A percentile compares a stretch with the other conserved stretches of the same genome.
Evolutionary conservation across 2,797 vertebrate genomes (phyloP).

Genomic region (Paguma larvata): DNA sequence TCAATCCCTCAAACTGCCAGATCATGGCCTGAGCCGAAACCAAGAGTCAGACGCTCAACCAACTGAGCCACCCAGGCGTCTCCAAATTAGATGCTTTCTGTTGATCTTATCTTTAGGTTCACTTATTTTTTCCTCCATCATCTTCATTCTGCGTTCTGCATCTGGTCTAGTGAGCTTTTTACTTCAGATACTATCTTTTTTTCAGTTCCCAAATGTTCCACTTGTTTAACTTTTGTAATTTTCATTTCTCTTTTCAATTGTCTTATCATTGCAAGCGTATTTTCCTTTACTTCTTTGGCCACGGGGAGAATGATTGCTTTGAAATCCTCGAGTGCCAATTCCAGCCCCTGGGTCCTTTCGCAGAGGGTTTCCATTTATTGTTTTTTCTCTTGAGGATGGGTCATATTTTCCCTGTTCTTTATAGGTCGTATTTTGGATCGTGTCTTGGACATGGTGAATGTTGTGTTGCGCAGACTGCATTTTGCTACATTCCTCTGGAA

Average conservation of each 20-base stretch:
- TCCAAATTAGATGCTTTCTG: background rate
- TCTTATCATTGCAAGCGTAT: background rate
- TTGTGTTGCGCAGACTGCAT: background rate
- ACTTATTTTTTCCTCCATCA: background rate
- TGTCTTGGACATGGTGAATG: background rate
- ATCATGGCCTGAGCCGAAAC: background rate
- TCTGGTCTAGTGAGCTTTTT: background rate
- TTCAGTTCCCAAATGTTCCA: background rate
- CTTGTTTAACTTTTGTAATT: background rate
- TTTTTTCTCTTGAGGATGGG: background rate
- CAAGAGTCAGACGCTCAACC: background rate
- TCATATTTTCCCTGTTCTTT: background rate
- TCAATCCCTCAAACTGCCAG: background rate
- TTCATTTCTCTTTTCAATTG: background rate
- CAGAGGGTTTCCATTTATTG: background rate
- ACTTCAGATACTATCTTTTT: background rate
- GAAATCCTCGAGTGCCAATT: background rate
- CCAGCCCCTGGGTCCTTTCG: background rate
- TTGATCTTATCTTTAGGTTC: background rate
- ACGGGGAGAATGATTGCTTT: background rate
- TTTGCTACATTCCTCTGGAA: background rate
- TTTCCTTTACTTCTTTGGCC: background rate
- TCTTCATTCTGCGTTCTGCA: background rate
- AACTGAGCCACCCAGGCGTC: background rate
- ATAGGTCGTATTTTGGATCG: background rate